phyloP scores from a whole-genome alignment of 2,797 vertebrate species.

The Liasis olivaceus region DNA sequence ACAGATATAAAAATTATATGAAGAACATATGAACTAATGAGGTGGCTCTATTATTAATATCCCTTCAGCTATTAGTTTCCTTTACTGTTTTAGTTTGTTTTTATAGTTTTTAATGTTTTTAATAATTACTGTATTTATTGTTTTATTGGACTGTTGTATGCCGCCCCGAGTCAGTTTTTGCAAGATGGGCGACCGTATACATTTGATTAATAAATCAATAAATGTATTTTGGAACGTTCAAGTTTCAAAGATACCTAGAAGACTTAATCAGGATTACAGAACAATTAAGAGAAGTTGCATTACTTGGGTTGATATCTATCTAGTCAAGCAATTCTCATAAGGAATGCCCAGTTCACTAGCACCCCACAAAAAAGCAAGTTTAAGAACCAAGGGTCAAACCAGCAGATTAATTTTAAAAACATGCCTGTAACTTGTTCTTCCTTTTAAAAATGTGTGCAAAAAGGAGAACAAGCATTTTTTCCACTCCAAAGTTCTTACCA shows the following conservation, averaged over 20 bases:
- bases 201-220: no score
- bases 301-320: not conserved
- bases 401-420: not conserved
- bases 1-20: not conserved
- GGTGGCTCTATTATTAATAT: no score
- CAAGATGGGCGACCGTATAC: no score
- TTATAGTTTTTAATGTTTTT: no score
- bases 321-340: not conserved
- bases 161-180: no score
- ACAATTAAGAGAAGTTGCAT: not conserved
- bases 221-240: not conserved
- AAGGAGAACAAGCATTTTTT: not conserved
- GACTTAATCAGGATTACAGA: no score
- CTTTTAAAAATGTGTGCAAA: not conserved
- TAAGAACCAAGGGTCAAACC: not conserved
- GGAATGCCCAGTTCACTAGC: no score
- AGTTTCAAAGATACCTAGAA: not conserved
- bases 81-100: no score
- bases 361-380: not conserved
- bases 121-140: no score
- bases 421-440: not conserved
- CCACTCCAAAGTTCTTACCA: constrained; percentile 49
- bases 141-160: no score
- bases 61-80: no score
- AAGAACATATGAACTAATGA: no score